These are phyloP conservation scores for Petrolisthes cinctipes DNA, from an alignment of 2,888 invertebrate genomes.

Conservation along the genomic window DNA sequence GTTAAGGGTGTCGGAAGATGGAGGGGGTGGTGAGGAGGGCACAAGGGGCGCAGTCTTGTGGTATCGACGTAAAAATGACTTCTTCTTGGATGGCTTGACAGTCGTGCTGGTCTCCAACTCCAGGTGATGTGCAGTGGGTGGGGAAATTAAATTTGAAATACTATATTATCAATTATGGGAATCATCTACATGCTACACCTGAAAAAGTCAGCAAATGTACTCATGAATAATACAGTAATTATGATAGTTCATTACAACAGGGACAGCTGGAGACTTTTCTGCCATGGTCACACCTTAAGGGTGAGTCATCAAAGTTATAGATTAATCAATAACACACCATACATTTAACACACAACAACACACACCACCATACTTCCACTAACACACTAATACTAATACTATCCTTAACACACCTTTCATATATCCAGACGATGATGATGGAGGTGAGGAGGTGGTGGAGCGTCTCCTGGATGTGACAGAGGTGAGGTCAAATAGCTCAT, in stretches of 20 bases:
- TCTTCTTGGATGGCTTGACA: conserved; percentile 45
- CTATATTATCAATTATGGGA: too few relatives aligned
- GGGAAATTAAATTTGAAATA: too few relatives aligned
- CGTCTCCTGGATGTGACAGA: neutral
- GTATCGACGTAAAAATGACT: conserved; percentile 56
- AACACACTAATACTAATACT: neutral
- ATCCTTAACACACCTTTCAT: conserved; percentile 34
- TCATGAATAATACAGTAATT: too few relatives aligned
- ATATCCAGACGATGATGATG: conserved; percentile 23
- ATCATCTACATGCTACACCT: too few relatives aligned
- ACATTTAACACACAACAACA: neutral
- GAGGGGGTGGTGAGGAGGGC: neutral
- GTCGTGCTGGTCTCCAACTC: conserved; percentile 46
- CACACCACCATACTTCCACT: neutral
- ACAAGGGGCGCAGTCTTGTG: conserved; percentile 61
- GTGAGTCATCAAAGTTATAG: neutral
- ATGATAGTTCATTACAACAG: too few relatives aligned
- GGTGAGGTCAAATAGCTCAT: conserved; percentile 51
- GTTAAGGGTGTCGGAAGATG: neutral
- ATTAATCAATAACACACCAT: neutral
- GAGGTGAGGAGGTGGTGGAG: conserved; percentile 25
- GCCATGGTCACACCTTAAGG: too few relatives aligned
- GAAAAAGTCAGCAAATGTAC: too few relatives aligned
- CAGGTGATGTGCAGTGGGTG: conserved; percentile 9
- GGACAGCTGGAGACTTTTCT: too few relatives aligned